Percentiles rank a stretch among this genome's conserved stretches.
phyloP scores from a whole-genome alignment of 2,113 vertebrate species.

The Nerophis ophidion region DNA sequence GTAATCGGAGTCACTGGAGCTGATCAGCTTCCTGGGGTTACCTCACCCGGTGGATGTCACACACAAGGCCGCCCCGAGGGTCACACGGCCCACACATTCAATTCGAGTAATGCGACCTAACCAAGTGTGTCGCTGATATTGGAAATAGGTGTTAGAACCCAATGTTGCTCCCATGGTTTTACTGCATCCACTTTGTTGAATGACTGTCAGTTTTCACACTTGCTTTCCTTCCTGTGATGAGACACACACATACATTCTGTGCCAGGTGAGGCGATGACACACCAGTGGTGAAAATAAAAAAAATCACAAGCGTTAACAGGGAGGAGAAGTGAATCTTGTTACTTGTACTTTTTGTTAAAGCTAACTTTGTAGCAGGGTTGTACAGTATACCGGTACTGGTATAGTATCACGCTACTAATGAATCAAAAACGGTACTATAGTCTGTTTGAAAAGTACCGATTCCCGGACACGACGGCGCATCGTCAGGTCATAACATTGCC shows the following conservation, averaged over 20 bases:
- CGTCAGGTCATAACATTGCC: no score
- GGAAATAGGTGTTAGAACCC: not conserved
- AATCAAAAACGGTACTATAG: no score
- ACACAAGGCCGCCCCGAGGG: constrained; percentile 11
- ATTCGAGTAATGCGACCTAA: not conserved
- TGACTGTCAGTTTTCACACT: not conserved
- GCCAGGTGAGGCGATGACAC: constrained; percentile 20
- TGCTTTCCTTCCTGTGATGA: not conserved
- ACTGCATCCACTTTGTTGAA: not conserved
- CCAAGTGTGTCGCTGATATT: not conserved
- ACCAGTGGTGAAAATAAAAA: constrained; percentile 33
- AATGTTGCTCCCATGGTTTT: not conserved
- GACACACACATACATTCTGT: no score
- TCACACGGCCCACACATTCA: not conserved
- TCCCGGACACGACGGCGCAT: no score
- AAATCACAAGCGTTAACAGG: constrained; percentile 37
- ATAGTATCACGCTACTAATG: no score
- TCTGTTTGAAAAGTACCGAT: no score
- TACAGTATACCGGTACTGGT: no score
- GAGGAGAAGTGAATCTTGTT: not conserved
- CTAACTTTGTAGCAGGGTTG: no score
- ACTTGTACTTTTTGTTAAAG: not conserved
- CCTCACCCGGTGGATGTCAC: constrained; percentile 12
- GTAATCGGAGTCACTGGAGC: constrained; percentile 27
- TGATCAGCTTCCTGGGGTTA: constrained; percentile 22